Percentiles rank a stretch among this genome's conserved stretches.
These are phyloP conservation scores for Neelides folsomi DNA, from an alignment of 2,888 invertebrate species.

Conservation along the genomic window DNA sequence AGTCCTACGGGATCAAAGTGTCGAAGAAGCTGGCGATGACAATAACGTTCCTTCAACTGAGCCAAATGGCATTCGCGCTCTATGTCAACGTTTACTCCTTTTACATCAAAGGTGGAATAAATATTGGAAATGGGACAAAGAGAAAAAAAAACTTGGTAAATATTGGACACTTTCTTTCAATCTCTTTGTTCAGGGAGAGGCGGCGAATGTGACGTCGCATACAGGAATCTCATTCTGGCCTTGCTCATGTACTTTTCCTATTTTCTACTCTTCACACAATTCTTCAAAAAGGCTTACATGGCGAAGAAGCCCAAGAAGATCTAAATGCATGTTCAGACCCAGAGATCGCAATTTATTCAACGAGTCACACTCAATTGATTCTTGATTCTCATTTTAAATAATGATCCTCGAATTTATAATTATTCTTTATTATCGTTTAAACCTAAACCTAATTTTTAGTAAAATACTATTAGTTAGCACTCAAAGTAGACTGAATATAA, in stretches of 20 bases:
- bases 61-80: slow-evolving; percentile 30
- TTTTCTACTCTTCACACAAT: slow-evolving; percentile 9
- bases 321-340: too few species aligned
- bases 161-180: neutral
- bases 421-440: too few species aligned
- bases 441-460: too few species aligned
- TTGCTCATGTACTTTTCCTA: slow-evolving; percentile 10
- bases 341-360: too few species aligned
- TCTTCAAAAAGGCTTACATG: slow-evolving; percentile 11
- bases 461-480: too few species aligned
- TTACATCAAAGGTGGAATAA: slow-evolving; percentile 21
- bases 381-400: too few species aligned
- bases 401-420: too few species aligned
- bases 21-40: slow-evolving; percentile 27
- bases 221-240: slow-evolving; percentile 6
- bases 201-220: slow-evolving; percentile 1
- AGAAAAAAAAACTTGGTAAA: neutral
- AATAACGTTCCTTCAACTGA: slow-evolving; percentile 26
- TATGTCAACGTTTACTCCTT: slow-evolving; percentile 28
- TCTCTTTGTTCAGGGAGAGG: slow-evolving; percentile 1
- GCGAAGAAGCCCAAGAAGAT: neutral
- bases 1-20: slow-evolving; percentile 24
- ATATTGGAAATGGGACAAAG: neutral
- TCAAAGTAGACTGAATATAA: too few species aligned
- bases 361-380: too few species aligned